These are phyloP conservation scores for Melitaea cinxia DNA, from an alignment of 1,140 invertebrate genomes.

Conservation along the genomic window DNA sequence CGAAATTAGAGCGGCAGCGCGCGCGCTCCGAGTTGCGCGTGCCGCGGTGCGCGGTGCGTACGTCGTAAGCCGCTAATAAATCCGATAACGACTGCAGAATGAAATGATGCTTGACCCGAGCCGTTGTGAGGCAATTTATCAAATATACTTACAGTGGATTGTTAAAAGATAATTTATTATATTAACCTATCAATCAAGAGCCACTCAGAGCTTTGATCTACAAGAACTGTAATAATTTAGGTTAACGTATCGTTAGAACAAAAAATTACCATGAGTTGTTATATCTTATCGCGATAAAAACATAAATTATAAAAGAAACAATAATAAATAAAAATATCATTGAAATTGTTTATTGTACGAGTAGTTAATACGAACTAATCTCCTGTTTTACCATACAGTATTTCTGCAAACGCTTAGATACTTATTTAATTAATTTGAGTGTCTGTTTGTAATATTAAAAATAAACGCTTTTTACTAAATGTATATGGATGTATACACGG, in stretches of 20 bases:
- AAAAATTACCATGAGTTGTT: not conserved
- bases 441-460: too few species aligned
- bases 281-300: not conserved
- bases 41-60: slow-evolving; percentile 35
- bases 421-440: too few species aligned
- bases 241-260: slow-evolving; percentile 1
- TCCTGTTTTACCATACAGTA: too few species aligned
- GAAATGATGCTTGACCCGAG: slow-evolving; percentile 34
- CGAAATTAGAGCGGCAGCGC: slow-evolving; percentile 72
- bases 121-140: slow-evolving; percentile 31
- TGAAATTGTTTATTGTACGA: too few species aligned
- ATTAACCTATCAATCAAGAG: slow-evolving; percentile 27
- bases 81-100: slow-evolving; percentile 41
- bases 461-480: too few species aligned
- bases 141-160: slow-evolving; percentile 15
- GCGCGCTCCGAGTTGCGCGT: slow-evolving; percentile 45
- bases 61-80: slow-evolving; percentile 36
- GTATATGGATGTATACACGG: too few species aligned
- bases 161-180: slow-evolving; percentile 30
- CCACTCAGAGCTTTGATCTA: slow-evolving; percentile 1
- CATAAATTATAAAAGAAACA: not conserved
- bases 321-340: too few species aligned
- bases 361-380: too few species aligned
- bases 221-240: slow-evolving; percentile 1
- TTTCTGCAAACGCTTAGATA: too few species aligned